Base-by-base conservation (phyloP, 2,888 invertebrate species). In the Noctua comes region DNA sequence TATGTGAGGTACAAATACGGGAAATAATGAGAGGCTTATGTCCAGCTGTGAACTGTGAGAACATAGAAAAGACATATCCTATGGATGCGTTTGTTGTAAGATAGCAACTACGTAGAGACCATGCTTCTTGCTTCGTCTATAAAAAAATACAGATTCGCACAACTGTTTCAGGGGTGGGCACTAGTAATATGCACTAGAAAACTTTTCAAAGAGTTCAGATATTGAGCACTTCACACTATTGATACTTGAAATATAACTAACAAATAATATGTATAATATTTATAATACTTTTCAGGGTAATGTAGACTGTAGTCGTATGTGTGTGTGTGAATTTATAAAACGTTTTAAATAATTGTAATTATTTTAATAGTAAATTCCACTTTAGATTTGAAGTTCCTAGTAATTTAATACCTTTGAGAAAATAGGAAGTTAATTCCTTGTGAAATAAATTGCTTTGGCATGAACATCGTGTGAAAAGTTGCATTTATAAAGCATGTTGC, bases 401-500 rank as follows among this genome's bases (percentile, higher is more conserved):
- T 4, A 46, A 46, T 70, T 71, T 27, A 40, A 54, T n/a, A 11
- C 16, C 3, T 0, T 36, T 48, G 27, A 68, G 5, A 40, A 18
- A 31, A 24, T 54, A 8, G 7, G 13, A 51, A 5, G 59, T 57
- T 46, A 13, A 6, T 43, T 68, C 21, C 24, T 6, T 73, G 21
- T 51, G 1, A 54, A 68, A 46, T 48, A 72, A 73, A 57, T 75
- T 21, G n/a, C 54, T 85, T 62, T 85, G 68, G 84, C 85, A 85
- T 85, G 84, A 62, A 57, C 36, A 43, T 36, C 21, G 70, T 77
- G 68, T 80, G 82, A 77, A 65, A 31, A 75, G 4, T 81, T 81
- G 85, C 81, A 80, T 83, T 79, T 43, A 66, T 66, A 65, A 75
- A 80, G 89, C 89, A 89, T 89, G 89, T 83, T 88, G 83, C 85